Evolutionary conservation across 2,888 invertebrate species (phyloP).

Genomic region (Hydroisotoma schaefferi): DNA sequence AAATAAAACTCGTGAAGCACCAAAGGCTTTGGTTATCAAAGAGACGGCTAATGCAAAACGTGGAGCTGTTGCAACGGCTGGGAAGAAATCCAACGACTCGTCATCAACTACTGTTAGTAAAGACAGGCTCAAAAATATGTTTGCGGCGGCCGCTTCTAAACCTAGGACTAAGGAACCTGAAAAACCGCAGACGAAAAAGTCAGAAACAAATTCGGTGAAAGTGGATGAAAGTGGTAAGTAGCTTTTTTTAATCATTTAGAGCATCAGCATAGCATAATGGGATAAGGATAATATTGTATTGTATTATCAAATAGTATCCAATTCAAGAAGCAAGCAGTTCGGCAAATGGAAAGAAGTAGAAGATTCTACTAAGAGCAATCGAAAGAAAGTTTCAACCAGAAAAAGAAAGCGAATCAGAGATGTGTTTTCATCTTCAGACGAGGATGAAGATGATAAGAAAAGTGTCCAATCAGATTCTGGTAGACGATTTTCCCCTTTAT

Average conservation of each 20-base stretch:
- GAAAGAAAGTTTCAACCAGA: neutral
- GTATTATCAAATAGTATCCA: neutral
- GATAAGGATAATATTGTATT: neutral
- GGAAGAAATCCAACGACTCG: slow-evolving; percentile 8
- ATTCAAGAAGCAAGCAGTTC: neutral
- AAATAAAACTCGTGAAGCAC: neutral
- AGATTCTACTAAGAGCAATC: neutral
- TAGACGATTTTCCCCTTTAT: neutral
- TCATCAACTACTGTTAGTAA: neutral
- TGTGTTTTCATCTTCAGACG: slow-evolving; percentile 27
- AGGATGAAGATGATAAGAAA: slow-evolving; percentile 20
- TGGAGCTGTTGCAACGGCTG: slow-evolving; percentile 13
- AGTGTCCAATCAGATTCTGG: slow-evolving; percentile 2
- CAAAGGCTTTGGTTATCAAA: neutral
- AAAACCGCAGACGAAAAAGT: slow-evolving; percentile 3
- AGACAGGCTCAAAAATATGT: slow-evolving; percentile 34
- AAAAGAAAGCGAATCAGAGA: slow-evolving; percentile 38
- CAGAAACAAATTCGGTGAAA: neutral
- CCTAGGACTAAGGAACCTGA: slow-evolving; percentile 1
- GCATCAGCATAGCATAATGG: neutral
- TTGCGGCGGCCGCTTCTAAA: slow-evolving; percentile 26
- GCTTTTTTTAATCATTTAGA: neutral
- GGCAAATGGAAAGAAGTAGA: neutral
- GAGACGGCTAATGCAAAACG: neutral
- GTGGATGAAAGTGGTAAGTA: neutral